Percentiles rank a stretch among this genome's conserved stretches.
phyloP scores from a whole-genome alignment of 2,888 invertebrate genomes.

The Dichetophora obliterata region DNA sequence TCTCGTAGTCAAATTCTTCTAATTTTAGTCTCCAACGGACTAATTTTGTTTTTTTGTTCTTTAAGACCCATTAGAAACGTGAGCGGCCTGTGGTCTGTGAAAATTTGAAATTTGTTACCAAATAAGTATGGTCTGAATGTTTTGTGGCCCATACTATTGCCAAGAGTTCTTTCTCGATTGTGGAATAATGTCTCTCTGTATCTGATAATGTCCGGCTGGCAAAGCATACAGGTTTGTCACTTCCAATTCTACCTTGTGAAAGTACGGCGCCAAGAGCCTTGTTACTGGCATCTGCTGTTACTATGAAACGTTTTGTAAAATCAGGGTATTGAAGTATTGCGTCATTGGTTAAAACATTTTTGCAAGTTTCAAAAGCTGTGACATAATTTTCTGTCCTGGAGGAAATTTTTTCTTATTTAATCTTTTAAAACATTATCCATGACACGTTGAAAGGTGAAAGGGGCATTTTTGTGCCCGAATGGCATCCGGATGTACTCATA shows the following conservation, averaged over 20 bases:
- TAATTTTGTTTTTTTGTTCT: background rate
- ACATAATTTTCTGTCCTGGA: too few relatives aligned
- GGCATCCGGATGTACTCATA: conserved; percentile 49
- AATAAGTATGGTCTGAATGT: conserved; percentile 49
- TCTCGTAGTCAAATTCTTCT: background rate
- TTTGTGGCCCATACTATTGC: background rate
- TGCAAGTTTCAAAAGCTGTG: conserved; percentile 39
- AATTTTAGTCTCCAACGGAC: background rate
- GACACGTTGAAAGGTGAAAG: conserved; percentile 39
- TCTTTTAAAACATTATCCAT: conserved; percentile 40
- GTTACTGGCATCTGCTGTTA: conserved; percentile 44
- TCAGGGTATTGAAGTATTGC: conserved; percentile 40
- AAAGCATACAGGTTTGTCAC: conserved; percentile 49
- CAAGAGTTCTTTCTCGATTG: conserved; percentile 6
- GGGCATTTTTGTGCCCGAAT: conserved; percentile 40
- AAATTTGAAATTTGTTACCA: background rate
- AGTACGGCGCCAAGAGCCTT: conserved; percentile 52
- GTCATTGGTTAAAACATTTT: conserved; percentile 25
- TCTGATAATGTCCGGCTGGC: conserved; percentile 52
- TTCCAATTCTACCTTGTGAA: background rate
- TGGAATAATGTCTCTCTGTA: conserved; percentile 51
- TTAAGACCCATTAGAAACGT: background rate
- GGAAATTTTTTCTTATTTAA: background rate
- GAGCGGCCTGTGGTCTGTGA: background rate
- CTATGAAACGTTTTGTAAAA: conserved; percentile 22